These are phyloP conservation scores for Neria commutata DNA, from an alignment of 2,888 invertebrate species.

Conservation along the genomic window DNA sequence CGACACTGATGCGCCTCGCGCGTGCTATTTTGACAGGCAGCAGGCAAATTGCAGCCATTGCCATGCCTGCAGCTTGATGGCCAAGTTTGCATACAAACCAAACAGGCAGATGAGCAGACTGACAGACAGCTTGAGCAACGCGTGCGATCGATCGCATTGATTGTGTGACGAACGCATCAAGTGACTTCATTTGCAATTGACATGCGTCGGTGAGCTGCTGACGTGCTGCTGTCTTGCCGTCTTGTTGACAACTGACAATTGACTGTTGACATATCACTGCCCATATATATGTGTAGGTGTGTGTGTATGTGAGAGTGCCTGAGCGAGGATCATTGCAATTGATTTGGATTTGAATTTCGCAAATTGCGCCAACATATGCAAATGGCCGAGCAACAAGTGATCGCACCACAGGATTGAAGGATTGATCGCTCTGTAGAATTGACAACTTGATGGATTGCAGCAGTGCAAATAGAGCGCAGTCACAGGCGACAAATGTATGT, in stretches of 20 bases:
- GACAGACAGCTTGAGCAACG: background rate
- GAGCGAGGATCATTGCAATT: background rate
- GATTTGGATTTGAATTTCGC: constrained; percentile 4
- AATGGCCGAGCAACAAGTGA: constrained; percentile 5
- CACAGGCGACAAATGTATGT: constrained; percentile 1
- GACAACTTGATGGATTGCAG: constrained; percentile 15
- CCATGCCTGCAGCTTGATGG: no score
- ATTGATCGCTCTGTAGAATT: constrained; percentile 21
- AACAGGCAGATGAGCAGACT: background rate
- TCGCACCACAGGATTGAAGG: no score
- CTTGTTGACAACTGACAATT: background rate
- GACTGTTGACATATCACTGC: no score
- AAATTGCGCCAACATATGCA: constrained; percentile 11
- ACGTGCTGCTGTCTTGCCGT: background rate
- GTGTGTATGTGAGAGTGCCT: background rate
- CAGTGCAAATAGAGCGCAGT: background rate
- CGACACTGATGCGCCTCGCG: background rate
- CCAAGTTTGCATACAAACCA: background rate
- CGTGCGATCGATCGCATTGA: no score
- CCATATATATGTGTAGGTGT: background rate
- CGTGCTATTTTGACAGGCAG: background rate
- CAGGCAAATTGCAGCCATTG: constrained; percentile 3
- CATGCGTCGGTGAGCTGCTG: background rate
- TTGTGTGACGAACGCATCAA: no score
- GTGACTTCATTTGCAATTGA: background rate